Conservation (phyloP, 2,888 invertebrate genomes). For the Kuschelorhynchus macadamiae region DNA sequence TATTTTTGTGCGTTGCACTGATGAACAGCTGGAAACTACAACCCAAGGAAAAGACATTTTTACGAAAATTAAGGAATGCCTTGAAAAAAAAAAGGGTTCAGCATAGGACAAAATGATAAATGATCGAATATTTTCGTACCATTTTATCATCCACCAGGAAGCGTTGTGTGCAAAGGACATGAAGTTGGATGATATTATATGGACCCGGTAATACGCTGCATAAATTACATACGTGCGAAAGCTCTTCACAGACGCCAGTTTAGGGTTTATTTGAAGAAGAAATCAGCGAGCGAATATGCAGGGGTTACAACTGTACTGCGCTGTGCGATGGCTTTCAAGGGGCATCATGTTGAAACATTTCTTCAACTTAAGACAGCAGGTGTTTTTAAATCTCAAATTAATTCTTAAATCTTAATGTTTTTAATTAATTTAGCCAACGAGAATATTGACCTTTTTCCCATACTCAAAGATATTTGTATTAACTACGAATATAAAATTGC, state of each 20-base stretch:
- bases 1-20: conserved; percentile 20
- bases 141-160: conserved; percentile 31
- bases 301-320: conserved; percentile 10
- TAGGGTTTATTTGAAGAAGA: conserved; percentile 16
- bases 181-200: conserved; percentile 20
- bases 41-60: conserved; percentile 22
- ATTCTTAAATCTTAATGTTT: background rate
- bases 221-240: conserved; percentile 18
- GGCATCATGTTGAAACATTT: conserved; percentile 14
- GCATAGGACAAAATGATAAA: background rate
- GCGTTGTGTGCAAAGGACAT: conserved; percentile 31
- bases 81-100: conserved; percentile 44
- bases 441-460: conserved; percentile 4
- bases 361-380: conserved; percentile 10
- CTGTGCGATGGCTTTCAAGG: conserved; percentile 11
- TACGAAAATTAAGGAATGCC: conserved; percentile 37
- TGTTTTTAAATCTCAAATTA: conserved; percentile 12
- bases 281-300: background rate
- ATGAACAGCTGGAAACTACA: conserved; percentile 28
- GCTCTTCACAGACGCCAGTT: conserved; percentile 1
- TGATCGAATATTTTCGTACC: conserved; percentile 18
- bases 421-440: conserved; percentile 9
- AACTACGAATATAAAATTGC: conserved; percentile 1
- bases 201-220: conserved; percentile 24
- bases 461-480: conserved; percentile 4